Conservation (phyloP, 2,888 invertebrate genomes). For the Parapristionchus giblindavisi region DNA sequence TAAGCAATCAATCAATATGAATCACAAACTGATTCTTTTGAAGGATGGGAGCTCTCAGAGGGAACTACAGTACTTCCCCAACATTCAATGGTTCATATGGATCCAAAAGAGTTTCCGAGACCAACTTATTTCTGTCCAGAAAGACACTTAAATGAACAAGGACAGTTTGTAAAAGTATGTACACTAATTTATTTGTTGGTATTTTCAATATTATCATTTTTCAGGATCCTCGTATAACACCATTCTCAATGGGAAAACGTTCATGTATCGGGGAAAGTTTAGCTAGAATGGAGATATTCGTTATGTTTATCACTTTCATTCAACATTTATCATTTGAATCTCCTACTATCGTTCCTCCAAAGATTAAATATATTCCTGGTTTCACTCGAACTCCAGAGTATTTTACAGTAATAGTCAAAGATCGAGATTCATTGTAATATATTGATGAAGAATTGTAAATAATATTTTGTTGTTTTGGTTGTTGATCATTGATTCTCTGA, state of each 20-base stretch:
- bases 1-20: too few species aligned
- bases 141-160: slow-evolving; percentile 11
- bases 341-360: neutral
- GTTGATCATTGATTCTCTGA: too few species aligned
- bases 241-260: slow-evolving; percentile 10
- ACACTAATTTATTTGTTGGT: neutral
- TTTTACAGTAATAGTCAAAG: slow-evolving; percentile 15
- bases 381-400: neutral
- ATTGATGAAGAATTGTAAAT: too few species aligned
- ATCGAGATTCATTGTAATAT: too few species aligned
- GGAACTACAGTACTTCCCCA: slow-evolving; percentile 22
- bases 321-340: neutral
- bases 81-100: slow-evolving; percentile 9
- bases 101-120: slow-evolving; percentile 3
- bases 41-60: too few species aligned
- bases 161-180: slow-evolving; percentile 5
- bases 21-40: too few species aligned
- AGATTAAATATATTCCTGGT: slow-evolving; percentile 20
- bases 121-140: slow-evolving; percentile 25
- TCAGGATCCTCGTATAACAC: slow-evolving; percentile 28
- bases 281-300: slow-evolving; percentile 25
- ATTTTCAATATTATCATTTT: neutral
- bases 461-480: too few species aligned
- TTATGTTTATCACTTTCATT: neutral
- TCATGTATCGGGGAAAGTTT: slow-evolving; percentile 18